Evolutionary conservation across 2,797 vertebrate genomes (phyloP).

Genomic region (Danio aesculapii): DNA sequence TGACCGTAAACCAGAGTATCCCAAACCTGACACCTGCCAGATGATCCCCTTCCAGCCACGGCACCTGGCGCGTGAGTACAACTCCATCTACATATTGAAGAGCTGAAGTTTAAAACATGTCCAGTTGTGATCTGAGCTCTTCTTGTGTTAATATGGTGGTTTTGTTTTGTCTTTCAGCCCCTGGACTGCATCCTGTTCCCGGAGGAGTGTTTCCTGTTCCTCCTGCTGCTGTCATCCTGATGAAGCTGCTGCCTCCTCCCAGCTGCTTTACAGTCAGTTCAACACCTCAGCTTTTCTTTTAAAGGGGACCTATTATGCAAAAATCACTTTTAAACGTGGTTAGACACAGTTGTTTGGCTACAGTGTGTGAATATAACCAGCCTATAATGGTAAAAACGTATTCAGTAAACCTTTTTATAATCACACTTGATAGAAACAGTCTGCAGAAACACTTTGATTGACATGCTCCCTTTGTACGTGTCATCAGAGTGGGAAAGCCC

Average conservation of each 20-base stretch:
- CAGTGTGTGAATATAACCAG: too few species aligned
- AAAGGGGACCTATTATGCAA: too few species aligned
- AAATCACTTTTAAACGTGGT: too few species aligned
- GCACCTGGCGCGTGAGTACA: slow-evolving; percentile 91
- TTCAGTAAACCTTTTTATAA: too few species aligned
- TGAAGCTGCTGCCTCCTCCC: slow-evolving; percentile 98
- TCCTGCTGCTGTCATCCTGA: slow-evolving; percentile 93
- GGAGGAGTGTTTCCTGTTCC: slow-evolving; percentile 98
- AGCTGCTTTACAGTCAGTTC: slow-evolving; percentile 91
- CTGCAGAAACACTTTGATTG: too few species aligned
- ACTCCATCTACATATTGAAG: too few species aligned
- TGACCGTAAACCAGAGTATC: slow-evolving; percentile 96
- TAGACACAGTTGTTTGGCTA: too few species aligned
- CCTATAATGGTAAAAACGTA: too few species aligned
- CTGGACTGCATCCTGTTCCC: slow-evolving; percentile 95
- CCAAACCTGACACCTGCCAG: slow-evolving; percentile 97
- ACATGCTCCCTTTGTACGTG: too few species aligned
- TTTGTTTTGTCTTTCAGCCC: slow-evolving; percentile 82
- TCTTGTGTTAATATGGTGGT: too few species aligned
- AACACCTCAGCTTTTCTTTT: neutral
- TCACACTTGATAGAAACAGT: too few species aligned
- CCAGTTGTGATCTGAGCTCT: neutral
- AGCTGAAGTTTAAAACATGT: neutral
- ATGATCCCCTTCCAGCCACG: slow-evolving; percentile 99
- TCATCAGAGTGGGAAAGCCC: too few species aligned